phyloP scores from a whole-genome alignment of 2,113 vertebrate genomes.

The Ctenodactylus gundi region DNA sequence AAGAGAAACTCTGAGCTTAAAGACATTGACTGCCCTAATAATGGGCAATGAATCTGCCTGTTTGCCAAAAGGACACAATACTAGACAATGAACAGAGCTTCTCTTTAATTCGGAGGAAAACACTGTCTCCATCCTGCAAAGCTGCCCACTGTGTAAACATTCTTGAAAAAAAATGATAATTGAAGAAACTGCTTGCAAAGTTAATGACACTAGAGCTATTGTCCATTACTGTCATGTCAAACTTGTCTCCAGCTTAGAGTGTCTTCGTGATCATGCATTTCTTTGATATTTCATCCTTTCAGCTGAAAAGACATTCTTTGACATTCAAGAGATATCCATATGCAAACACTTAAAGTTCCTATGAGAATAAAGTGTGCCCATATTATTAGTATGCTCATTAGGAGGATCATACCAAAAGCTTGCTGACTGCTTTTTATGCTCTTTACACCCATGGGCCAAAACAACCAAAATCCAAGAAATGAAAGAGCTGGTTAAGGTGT shows the following conservation, averaged over 20 bases:
- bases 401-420: background rate
- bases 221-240: background rate
- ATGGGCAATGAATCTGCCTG: background rate
- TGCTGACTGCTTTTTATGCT: background rate
- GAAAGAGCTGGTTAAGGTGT: background rate
- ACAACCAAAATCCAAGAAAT: background rate
- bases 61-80: background rate
- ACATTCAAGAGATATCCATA: background rate
- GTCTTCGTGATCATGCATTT: background rate
- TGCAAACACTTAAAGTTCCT: background rate
- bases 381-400: background rate
- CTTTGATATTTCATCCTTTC: background rate
- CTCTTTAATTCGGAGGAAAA: background rate
- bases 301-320: background rate
- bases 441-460: background rate
- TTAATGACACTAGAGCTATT: background rate
- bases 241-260: background rate
- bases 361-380: background rate
- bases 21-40: background rate
- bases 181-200: background rate
- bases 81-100: background rate
- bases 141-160: background rate
- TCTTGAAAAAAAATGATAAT: background rate
- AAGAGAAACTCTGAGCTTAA: background rate
- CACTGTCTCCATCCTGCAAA: background rate